Percentiles rank a stretch among this genome's conserved stretches.
These are phyloP conservation scores for Montipora capitata DNA, from an alignment of 92 coral and sea anemone species.

Conservation along the genomic window DNA sequence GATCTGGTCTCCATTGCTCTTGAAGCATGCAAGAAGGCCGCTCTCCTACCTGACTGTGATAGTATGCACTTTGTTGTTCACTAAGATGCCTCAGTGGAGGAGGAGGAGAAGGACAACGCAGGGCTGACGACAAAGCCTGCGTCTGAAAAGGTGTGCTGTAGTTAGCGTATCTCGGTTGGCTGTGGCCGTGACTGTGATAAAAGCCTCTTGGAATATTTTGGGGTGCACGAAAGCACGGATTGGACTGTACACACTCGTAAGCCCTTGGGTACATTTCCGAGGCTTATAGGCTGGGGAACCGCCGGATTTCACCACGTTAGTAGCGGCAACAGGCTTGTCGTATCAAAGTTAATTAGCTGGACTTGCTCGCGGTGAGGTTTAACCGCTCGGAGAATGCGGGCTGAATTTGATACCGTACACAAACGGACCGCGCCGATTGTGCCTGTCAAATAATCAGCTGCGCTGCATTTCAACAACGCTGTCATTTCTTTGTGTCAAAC, in stretches of 20 bases:
- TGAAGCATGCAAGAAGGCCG: constrained; percentile 68
- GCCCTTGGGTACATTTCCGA: constrained; percentile 54
- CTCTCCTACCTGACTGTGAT: constrained; percentile 20
- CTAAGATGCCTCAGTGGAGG: constrained; percentile 49
- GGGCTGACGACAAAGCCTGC: constrained; percentile 3
- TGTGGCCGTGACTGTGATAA: constrained; percentile 49
- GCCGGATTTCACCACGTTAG: constrained; percentile 36
- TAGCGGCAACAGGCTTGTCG: constrained; percentile 34
- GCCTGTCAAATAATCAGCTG: constrained; percentile 81
- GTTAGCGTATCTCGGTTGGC: constrained; percentile 52
- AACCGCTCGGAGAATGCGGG: constrained; percentile 70
- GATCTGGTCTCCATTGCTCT: constrained; percentile 33
- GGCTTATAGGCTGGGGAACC: constrained; percentile 19
- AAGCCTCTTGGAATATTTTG: constrained; percentile 33
- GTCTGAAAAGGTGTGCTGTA: constrained; percentile 29
- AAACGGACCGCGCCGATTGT: constrained; percentile 83
- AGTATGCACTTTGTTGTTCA: constrained; percentile 27
- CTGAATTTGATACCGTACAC: constrained; percentile 88
- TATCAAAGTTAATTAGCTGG: constrained; percentile 45
- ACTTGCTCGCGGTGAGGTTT: constrained; percentile 49
- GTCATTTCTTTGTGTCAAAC: constrained; percentile 15
- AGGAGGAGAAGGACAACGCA: neutral
- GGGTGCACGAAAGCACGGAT: constrained; percentile 10
- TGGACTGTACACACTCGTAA: constrained; percentile 42
- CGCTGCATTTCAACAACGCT: constrained; percentile 66